phyloP scores from a whole-genome alignment of 2,113 vertebrate genomes.

The Hyla sarda region DNA sequence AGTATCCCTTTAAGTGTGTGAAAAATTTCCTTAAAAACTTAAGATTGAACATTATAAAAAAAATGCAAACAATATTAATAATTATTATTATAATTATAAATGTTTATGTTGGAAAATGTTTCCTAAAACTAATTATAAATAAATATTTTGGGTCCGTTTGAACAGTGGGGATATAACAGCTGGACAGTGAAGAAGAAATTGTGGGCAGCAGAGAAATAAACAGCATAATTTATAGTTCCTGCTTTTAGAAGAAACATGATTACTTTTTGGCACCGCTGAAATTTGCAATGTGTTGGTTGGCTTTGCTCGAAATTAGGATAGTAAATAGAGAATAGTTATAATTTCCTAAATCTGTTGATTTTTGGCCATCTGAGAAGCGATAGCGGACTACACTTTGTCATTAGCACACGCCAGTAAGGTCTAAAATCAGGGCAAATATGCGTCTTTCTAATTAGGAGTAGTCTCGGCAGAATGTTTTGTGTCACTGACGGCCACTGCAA shows the following conservation, averaged over 20 bases:
- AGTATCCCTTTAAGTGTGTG: too few relatives aligned
- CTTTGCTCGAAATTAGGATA: conserved; percentile 47
- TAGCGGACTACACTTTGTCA: conserved; percentile 26
- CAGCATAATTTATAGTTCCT: conserved; percentile 14
- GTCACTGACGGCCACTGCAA: not conserved
- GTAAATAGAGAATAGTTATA: conserved; percentile 35
- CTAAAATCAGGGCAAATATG: conserved; percentile 43
- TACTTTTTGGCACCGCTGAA: conserved; percentile 19
- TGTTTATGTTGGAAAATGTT: not conserved
- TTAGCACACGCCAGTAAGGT: conserved; percentile 31
- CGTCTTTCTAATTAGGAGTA: conserved; percentile 35
- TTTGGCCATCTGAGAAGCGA: conserved; percentile 30
- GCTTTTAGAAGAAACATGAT: conserved; percentile 31
- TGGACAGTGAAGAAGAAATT: conserved; percentile 7
- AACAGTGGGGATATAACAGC: not conserved
- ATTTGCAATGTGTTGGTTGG: conserved; percentile 25
- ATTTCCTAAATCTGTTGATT: conserved; percentile 24
- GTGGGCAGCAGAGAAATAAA: conserved; percentile 19
- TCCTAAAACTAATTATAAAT: not conserved
- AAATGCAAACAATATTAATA: not conserved
- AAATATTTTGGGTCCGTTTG: not conserved
- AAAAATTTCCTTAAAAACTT: too few relatives aligned
- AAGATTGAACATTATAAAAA: not conserved
- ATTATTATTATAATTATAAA: too few relatives aligned
- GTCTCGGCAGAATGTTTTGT: not conserved